A percentile compares a stretch with the other conserved stretches of the same genome.
Conservation (phyloP, 2,888 invertebrate species). For the Boloria selene region DNA sequence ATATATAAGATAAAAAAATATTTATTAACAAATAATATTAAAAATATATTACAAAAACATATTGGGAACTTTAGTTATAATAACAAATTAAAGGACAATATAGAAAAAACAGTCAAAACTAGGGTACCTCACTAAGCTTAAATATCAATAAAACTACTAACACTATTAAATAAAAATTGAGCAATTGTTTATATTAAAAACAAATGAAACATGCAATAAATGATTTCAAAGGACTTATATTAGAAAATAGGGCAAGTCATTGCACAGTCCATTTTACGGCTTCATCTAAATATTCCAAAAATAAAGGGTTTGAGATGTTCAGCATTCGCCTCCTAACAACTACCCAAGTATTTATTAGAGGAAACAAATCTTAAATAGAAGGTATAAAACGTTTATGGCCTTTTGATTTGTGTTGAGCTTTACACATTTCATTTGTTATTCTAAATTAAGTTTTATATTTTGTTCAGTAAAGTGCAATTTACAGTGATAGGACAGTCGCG, state of each 20-base stretch:
- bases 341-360: constrained; percentile 61
- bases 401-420: constrained; percentile 66
- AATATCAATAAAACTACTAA: not conserved
- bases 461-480: not conserved
- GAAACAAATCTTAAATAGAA: constrained; percentile 70
- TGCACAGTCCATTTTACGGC: constrained; percentile 31
- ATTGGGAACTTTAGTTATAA: not conserved
- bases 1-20: too few relatives aligned
- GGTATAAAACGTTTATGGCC: constrained; percentile 68
- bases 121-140: too few relatives aligned
- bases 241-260: constrained; percentile 26
- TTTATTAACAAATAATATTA: too few relatives aligned
- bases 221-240: constrained; percentile 16
- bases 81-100: too few relatives aligned
- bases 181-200: constrained; percentile 2
- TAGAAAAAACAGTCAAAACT: too few relatives aligned
- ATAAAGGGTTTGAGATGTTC: constrained; percentile 21
- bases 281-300: constrained; percentile 29
- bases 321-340: constrained; percentile 51
- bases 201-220: constrained; percentile 22
- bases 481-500: constrained; percentile 39
- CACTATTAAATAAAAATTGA: not conserved
- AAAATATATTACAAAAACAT: not conserved
- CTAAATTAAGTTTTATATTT: not conserved
- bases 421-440: constrained; percentile 46